phyloP scores from a whole-genome alignment of 2,113 vertebrate genomes.

The Hippopotamus amphibius region DNA sequence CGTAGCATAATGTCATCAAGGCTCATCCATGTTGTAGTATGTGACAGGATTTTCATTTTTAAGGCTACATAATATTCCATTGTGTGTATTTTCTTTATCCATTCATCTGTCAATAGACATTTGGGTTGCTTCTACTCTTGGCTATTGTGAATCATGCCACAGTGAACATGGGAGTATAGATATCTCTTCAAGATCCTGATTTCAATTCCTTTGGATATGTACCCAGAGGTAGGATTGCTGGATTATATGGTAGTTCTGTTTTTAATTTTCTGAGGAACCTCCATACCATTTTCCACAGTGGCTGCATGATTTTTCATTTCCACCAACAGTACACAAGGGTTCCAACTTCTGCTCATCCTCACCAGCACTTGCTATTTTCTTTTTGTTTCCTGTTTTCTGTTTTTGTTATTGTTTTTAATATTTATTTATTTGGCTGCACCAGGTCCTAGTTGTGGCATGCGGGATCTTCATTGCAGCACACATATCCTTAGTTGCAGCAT shows the following conservation, averaged over 20 bases:
- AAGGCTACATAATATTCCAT: neutral
- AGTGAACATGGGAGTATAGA: neutral
- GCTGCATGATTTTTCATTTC: neutral
- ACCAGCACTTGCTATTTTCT: neutral
- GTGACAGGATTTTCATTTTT: neutral
- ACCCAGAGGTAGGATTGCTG: neutral
- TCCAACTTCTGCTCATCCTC: neutral
- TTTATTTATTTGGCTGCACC: too few relatives aligned
- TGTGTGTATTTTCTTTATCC: neutral
- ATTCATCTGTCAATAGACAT: neutral
- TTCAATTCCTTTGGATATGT: neutral
- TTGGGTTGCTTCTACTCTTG: neutral
- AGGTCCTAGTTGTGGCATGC: too few relatives aligned
- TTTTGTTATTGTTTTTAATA: too few relatives aligned
- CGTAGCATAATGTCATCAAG: neutral
- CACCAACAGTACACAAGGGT: neutral
- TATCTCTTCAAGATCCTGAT: neutral
- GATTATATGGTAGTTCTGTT: neutral
- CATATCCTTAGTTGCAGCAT: too few relatives aligned
- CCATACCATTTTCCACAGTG: neutral
- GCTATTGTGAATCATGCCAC: neutral
- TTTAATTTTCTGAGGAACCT: neutral
- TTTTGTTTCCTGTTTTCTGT: too few relatives aligned
- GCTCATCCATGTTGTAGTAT: neutral
- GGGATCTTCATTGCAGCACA: too few relatives aligned